These are phyloP conservation scores for Taenioides sp. DNA, from an alignment of 2,797 vertebrate genomes.

Conservation along the genomic window DNA sequence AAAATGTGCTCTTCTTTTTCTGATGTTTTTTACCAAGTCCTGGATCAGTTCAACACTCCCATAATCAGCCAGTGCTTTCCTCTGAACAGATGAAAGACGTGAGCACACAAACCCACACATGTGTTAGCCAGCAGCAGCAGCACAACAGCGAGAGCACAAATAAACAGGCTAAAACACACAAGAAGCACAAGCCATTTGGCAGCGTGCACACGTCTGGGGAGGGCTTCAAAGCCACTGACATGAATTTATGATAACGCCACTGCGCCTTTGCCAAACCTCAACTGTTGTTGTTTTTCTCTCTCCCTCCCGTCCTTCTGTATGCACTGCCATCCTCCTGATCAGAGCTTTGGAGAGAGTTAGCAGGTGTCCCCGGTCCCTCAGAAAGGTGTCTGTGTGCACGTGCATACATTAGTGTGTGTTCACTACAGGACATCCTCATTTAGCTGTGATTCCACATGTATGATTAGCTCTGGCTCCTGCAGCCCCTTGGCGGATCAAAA, in stretches of 20 bases:
- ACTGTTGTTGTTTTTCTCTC: slow-evolving; percentile 79
- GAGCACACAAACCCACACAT: slow-evolving; percentile 51
- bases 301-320: slow-evolving; percentile 64
- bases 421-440: slow-evolving; percentile 35
- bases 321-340: slow-evolving; percentile 77
- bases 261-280: slow-evolving; percentile 80
- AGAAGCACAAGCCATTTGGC: slow-evolving; percentile 73
- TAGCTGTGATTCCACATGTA: slow-evolving; percentile 34
- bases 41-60: slow-evolving; percentile 74
- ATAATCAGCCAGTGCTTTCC: slow-evolving; percentile 76
- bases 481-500: slow-evolving; percentile 26
- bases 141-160: slow-evolving; percentile 56
- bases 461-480: slow-evolving; percentile 30
- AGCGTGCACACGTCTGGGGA: slow-evolving; percentile 73
- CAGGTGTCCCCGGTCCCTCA: slow-evolving; percentile 79
- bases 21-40: slow-evolving; percentile 57
- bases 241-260: slow-evolving; percentile 82
- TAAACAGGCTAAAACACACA: slow-evolving; percentile 69
- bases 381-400: slow-evolving; percentile 50
- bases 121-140: slow-evolving; percentile 29
- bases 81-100: slow-evolving; percentile 80
- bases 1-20: slow-evolving; percentile 36
- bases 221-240: slow-evolving; percentile 85
- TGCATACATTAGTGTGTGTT: slow-evolving; percentile 31
- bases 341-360: slow-evolving; percentile 76